Evolutionary conservation across 2,888 invertebrate genomes (phyloP).

Genomic region (Automeris io): DNA sequence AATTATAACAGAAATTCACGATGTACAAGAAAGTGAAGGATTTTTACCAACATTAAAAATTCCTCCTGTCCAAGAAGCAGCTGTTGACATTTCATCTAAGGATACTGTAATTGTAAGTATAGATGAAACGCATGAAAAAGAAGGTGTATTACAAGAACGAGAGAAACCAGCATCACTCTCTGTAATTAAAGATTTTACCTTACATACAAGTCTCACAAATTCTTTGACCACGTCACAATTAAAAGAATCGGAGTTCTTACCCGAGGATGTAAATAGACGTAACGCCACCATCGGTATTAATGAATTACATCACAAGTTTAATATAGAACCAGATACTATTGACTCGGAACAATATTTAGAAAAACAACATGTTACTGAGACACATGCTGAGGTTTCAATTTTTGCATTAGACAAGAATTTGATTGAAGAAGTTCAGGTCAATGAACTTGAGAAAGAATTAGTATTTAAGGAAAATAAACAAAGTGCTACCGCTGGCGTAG

Average conservation of each 20-base stretch:
- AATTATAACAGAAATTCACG: slow-evolving; percentile 79
- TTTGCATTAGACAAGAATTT: slow-evolving; percentile 77
- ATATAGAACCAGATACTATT: slow-evolving; percentile 73
- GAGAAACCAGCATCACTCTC: slow-evolving; percentile 39
- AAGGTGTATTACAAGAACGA: slow-evolving; percentile 67
- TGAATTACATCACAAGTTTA: slow-evolving; percentile 79
- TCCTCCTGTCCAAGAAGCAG: slow-evolving; percentile 79
- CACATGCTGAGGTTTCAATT: slow-evolving; percentile 66
- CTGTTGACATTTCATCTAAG: slow-evolving; percentile 75
- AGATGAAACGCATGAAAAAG: slow-evolving; percentile 80
- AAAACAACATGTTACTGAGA: slow-evolving; percentile 48
- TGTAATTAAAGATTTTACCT: slow-evolving; percentile 50
- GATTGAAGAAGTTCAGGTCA: slow-evolving; percentile 75
- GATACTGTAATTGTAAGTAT: slow-evolving; percentile 78
- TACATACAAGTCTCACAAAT: slow-evolving; percentile 75
- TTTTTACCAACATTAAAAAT: slow-evolving; percentile 74
- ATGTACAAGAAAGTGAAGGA: slow-evolving; percentile 83
- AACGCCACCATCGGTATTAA: slow-evolving; percentile 78
- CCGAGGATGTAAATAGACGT: slow-evolving; percentile 61
- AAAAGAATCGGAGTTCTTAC: slow-evolving; percentile 76
- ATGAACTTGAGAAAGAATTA: slow-evolving; percentile 81
- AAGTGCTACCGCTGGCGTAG: slow-evolving; percentile 74
- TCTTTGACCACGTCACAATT: slow-evolving; percentile 80
- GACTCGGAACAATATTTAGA: slow-evolving; percentile 78
- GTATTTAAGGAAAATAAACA: slow-evolving; percentile 66